Conservation (phyloP, 2,113 vertebrate species). For the Equus quagga region DNA sequence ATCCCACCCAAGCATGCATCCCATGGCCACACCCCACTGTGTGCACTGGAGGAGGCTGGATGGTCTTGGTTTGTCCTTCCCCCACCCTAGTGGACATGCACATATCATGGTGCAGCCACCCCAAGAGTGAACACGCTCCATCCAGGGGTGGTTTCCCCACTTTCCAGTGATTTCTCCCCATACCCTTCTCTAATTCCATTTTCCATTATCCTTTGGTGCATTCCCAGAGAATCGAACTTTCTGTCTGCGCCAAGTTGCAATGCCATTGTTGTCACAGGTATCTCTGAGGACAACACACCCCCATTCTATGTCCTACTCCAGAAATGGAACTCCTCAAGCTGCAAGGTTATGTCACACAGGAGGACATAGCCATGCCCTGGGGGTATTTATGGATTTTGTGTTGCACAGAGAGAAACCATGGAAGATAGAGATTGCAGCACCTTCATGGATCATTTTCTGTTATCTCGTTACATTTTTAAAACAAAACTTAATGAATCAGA, state of each 20-base stretch:
- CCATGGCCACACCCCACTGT: rapidly evolving
- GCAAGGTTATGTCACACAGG: not conserved
- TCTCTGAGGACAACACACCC: no score
- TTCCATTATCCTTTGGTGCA: not conserved
- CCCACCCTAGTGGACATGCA: rapidly evolving
- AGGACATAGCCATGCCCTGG: rapidly evolving
- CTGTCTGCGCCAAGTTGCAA: not conserved
- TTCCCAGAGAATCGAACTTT: not conserved
- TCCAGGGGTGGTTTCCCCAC: no score
- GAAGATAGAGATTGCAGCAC: rapidly evolving
- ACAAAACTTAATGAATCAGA: not conserved
- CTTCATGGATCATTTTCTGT: not conserved
- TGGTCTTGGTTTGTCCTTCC: not conserved
- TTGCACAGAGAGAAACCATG: not conserved
- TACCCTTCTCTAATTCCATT: no score
- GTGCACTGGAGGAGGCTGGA: rapidly evolving
- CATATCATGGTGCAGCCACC: no score
- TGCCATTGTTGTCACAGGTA: not conserved
- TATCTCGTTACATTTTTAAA: not conserved
- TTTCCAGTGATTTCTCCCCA: not conserved
- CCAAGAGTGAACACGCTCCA: rapidly evolving
- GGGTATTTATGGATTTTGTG: rapidly evolving
- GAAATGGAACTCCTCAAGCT: not conserved
- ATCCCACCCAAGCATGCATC: no score
- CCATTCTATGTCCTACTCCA: no score